These are phyloP conservation scores for Drosophila sulfurigaster DNA, from an alignment of 1,140 invertebrate genomes.

Conservation along the genomic window DNA sequence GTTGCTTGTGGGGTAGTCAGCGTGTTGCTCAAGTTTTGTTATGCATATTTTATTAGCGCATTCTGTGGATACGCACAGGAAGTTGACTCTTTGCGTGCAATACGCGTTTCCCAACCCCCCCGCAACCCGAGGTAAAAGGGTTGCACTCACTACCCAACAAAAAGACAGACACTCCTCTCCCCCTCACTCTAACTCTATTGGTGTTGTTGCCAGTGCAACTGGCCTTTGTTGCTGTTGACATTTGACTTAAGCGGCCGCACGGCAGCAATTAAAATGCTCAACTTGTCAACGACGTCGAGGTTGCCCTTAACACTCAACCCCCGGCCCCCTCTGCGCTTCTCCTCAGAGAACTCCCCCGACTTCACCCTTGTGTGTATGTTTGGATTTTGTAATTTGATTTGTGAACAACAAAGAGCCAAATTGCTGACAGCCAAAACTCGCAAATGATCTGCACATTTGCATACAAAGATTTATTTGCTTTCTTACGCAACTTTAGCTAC, in stretches of 20 bases:
- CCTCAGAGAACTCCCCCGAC: not conserved
- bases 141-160: conserved; percentile 30
- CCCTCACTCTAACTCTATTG: too few species aligned
- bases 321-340: not conserved
- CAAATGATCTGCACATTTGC: conserved; percentile 33
- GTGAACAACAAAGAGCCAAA: conserved; percentile 72
- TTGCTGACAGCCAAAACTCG: conserved; percentile 55
- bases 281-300: conserved; percentile 72
- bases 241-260: conserved; percentile 71
- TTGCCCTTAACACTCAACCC: conserved; percentile 45
- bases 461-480: conserved; percentile 9
- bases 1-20: conserved; percentile 14
- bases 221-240: conserved; percentile 47
- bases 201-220: conserved; percentile 35
- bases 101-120: not conserved
- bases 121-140: conserved; percentile 38
- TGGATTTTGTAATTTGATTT: conserved; percentile 65
- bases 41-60: conserved; percentile 82
- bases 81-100: conserved; percentile 79
- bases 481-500: too few species aligned
- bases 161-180: conserved; percentile 18
- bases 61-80: conserved; percentile 82
- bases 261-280: conserved; percentile 81
- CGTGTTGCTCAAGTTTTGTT: conserved; percentile 69
- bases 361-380: not conserved